These are phyloP conservation scores for Zaprionus vittiger DNA, from an alignment of 1,140 invertebrate genomes.

Conservation along the genomic window DNA sequence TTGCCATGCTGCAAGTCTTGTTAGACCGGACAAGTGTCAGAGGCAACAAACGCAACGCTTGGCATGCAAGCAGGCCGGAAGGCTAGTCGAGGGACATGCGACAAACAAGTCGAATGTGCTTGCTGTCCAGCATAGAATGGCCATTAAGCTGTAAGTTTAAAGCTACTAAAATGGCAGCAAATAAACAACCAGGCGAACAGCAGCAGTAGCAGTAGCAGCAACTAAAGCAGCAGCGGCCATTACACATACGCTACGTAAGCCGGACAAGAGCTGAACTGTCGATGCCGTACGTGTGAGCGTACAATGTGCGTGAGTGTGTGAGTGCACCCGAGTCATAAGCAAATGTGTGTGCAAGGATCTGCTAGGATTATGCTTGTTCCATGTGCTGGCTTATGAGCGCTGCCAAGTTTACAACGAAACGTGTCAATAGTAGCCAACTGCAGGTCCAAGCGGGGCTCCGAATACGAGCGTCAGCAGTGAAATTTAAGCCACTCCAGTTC, in stretches of 20 bases:
- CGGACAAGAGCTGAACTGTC: slow-evolving; percentile 61
- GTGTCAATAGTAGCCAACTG: slow-evolving; percentile 71
- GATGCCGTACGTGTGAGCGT: slow-evolving; percentile 41
- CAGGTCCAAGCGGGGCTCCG: slow-evolving; percentile 25
- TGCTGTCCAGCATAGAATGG: slow-evolving; percentile 67
- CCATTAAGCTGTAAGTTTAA: slow-evolving; percentile 80
- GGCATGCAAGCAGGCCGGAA: slow-evolving; percentile 21
- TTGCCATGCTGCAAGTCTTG: slow-evolving; percentile 43
- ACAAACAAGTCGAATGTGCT: slow-evolving; percentile 63
- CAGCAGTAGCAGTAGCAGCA: slow-evolving; percentile 1
- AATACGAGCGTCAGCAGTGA: slow-evolving; percentile 32
- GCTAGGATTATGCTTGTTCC: slow-evolving; percentile 73
- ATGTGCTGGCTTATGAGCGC: slow-evolving; percentile 71
- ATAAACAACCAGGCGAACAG: slow-evolving; percentile 61
- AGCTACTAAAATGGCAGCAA: slow-evolving; percentile 78
- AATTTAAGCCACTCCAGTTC: slow-evolving; percentile 65
- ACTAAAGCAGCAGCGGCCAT: slow-evolving; percentile 32
- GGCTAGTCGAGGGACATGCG: slow-evolving; percentile 1
- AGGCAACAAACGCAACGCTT: slow-evolving; percentile 61
- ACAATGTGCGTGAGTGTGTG: slow-evolving; percentile 31
- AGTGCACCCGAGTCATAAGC: slow-evolving; percentile 64
- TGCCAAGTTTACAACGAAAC: slow-evolving; percentile 75
- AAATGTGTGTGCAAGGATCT: slow-evolving; percentile 74
- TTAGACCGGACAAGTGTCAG: slow-evolving; percentile 63
- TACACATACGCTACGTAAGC: slow-evolving; percentile 73